Evolutionary conservation across 2,113 vertebrate genomes (phyloP), one percentile per base, ranked within the genome.

Genomic region (Gadus chalcogrammus): DNA sequence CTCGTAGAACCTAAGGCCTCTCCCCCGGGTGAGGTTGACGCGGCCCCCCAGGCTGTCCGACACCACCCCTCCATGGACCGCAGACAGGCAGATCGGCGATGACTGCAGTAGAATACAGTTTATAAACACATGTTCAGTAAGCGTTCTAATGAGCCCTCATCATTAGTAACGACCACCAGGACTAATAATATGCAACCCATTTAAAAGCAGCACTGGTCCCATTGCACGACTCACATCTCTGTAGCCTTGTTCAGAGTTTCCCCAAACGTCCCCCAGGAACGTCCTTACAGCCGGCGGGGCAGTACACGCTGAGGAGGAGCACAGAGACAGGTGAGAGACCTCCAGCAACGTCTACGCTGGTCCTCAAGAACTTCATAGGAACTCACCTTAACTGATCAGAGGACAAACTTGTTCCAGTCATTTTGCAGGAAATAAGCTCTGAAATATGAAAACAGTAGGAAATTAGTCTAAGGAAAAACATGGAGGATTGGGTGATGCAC

Each of bases 361-460:
- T 48, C 42, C 42, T 48, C 42, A 9, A 13, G 42, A 35, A 64
- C 24, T 27, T 18, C 20, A 64, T 15, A 16, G 18, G 15, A 31
- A 75, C 92, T 89, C 78, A 95, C 95, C 91, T 94, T 70, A 95
- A 18, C 0, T 77, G 79, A 27, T 89, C 87, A 11, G 82, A 85
- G 61, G 76, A 86, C 69, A 92, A 94, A 80, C 95, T 92, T 75
- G 93, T 94, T 68, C 95, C 95, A 74, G 92, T 89, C 76, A 88
- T 88, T 85, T 93, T 87, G 84, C 95, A 96, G 78, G 94, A 94
- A 69, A 95, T 85, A 7, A 93, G 81, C 81, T 94, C 94, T 96
- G 79, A 1, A 73, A 84, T 24, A 58, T 35, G 52, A 66, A 38
- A 73, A 16, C 15, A 58, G 7, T 4, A 58, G 9, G 42, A 48